Conservation (phyloP, 2,888 invertebrate genomes). For the Galerucella calmariensis region DNA sequence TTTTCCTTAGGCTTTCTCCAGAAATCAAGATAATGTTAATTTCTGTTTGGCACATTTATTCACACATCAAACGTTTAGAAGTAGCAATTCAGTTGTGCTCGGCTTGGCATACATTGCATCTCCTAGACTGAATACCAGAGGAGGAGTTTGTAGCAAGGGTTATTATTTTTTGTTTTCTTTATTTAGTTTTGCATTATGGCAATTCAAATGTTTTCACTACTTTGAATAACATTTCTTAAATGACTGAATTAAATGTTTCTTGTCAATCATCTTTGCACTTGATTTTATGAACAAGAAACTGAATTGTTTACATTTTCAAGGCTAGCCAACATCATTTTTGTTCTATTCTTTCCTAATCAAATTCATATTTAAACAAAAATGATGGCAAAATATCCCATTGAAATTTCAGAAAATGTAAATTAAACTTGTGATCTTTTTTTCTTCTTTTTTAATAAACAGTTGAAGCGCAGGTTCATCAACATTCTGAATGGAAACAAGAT, state of each 20-base stretch:
- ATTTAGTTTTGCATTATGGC: conserved; percentile 17
- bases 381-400: no score
- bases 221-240: background rate
- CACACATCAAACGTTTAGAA: conserved; percentile 67
- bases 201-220: background rate
- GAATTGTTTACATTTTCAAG: no score
- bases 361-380: no score
- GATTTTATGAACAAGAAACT: no score
- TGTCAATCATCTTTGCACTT: no score
- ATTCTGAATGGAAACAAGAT: no score
- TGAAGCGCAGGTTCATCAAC: no score
- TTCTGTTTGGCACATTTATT: conserved; percentile 68
- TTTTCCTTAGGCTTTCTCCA: conserved; percentile 65
- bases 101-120: conserved; percentile 69
- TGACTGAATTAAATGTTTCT: background rate
- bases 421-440: no score
- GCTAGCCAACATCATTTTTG: no score
- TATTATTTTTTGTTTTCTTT: conserved; percentile 52
- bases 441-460: no score
- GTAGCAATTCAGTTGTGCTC: conserved; percentile 64
- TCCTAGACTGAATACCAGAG: conserved; percentile 63
- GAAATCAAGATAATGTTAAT: conserved; percentile 59
- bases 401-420: no score
- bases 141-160: conserved; percentile 68
- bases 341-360: no score